Base-by-base conservation (phyloP, 2,888 invertebrate genomes). In the Pandemis cinnamomeana region DNA sequence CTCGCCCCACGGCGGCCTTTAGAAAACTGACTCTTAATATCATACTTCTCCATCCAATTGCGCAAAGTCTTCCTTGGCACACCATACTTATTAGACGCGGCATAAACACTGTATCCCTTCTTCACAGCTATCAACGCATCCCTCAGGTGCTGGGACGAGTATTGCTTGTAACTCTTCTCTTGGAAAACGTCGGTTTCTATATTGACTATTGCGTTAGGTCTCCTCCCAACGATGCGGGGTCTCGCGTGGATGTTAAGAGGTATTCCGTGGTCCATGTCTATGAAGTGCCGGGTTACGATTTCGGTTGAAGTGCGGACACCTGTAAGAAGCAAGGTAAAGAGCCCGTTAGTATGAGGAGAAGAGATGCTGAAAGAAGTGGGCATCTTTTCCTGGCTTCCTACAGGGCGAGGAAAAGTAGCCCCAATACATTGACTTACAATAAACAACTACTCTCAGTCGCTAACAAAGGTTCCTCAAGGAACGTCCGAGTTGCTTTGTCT, bases 1-100 rank as follows among this genome's bases (percentile, higher is more conserved):
- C 92, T 83, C 0, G 91, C 81, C 0, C 94, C 94, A 0, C 94
- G 89, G 0, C 94, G 83, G 0, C 94, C 94, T 80, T 94, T 93
- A 0, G 94, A 94, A 78, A 94, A 94, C 82, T 94, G 94, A 79
- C 95, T 95, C 80, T 94, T 94, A 48, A 95, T 95, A 80, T 95
- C 94, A 76, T 95, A 95, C 74, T 95, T 94, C 70, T 95, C 95
- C 95, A 95, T 95, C 94, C 95, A 95, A 83, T 95, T 95, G 71
- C 95, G 82, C 41, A 95, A 83, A 44, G 95, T 95, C 73, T 95
- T 95, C 81, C 95, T 87, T 2, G 95, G 95, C 41, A 95, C 95
- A 0, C 95, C 95, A 76, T 91, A 95, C 60, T 95, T 94, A 75
- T 95, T 95, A 0, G 95, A 95, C 0, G 95, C 95, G 0, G 95